These are phyloP conservation scores for Apostichopus parvimensis DNA, from an alignment of 35 echinoderm and acorn worm genomes.

Conservation along the genomic window DNA sequence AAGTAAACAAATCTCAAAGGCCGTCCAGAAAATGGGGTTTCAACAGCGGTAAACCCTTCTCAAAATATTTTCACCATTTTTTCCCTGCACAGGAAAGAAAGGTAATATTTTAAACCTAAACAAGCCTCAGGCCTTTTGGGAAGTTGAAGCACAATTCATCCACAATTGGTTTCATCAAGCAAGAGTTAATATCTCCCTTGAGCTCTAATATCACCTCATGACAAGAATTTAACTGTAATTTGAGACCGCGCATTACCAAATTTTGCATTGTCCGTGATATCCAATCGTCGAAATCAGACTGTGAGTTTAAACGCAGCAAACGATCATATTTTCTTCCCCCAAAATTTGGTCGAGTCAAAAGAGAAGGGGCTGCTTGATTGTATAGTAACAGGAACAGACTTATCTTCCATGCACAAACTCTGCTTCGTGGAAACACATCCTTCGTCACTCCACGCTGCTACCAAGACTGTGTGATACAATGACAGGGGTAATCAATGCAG, in stretches of 20 bases:
- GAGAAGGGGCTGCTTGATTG: too few species aligned
- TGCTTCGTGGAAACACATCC: too few species aligned
- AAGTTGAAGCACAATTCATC: background rate
- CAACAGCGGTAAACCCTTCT: background rate
- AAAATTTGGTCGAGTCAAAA: too few species aligned
- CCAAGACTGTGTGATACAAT: too few species aligned
- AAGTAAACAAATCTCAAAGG: background rate
- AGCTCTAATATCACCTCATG: background rate
- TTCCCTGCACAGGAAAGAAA: background rate
- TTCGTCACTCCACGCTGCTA: too few species aligned
- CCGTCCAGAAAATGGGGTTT: background rate
- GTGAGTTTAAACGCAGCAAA: too few species aligned
- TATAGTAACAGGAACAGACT: too few species aligned
- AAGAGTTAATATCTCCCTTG: background rate
- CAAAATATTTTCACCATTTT: background rate
- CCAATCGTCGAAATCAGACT: too few species aligned
- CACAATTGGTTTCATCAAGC: background rate
- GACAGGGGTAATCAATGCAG: too few species aligned
- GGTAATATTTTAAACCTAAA: constrained; percentile 7
- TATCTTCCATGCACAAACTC: too few species aligned
- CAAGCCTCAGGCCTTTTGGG: background rate
- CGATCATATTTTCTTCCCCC: too few species aligned
- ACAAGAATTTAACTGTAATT: background rate
- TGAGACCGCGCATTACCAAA: background rate
- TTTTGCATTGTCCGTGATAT: too few species aligned